Evolutionary conservation across 2,797 vertebrate species (phyloP).

Genomic region (Rallus crepitans): DNA sequence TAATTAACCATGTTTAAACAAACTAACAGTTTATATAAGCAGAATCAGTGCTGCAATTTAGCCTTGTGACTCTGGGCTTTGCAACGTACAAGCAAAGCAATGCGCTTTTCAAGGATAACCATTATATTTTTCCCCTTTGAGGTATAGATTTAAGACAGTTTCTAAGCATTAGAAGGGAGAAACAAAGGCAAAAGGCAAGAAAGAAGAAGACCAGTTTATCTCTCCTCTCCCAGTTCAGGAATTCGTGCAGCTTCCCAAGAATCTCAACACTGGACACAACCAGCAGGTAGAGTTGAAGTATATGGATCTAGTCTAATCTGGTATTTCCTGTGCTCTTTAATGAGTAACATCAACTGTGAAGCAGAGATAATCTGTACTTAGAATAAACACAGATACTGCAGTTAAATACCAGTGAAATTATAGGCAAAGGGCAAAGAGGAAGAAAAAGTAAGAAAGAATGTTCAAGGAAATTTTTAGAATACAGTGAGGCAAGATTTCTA

Average conservation of each 20-base stretch:
- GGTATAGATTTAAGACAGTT: neutral
- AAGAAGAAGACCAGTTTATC: neutral
- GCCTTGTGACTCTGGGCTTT: accelerated
- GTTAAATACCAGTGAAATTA: neutral
- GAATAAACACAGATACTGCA: neutral
- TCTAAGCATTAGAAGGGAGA: neutral
- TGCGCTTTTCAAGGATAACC: neutral
- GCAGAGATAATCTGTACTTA: neutral
- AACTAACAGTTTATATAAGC: neutral
- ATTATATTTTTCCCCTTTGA: neutral
- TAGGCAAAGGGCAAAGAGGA: neutral
- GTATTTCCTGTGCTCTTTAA: neutral
- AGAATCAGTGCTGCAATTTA: neutral
- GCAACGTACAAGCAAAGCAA: neutral
- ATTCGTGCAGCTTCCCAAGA: neutral
- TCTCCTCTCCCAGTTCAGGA: neutral
- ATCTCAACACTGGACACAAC: neutral
- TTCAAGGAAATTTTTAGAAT: neutral
- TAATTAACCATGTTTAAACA: constrained; percentile 27
- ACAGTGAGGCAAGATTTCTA: neutral
- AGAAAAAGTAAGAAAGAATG: neutral
- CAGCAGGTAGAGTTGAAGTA: neutral
- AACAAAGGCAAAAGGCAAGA: neutral
- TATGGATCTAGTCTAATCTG: neutral
- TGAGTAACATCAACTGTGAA: neutral